Evolutionary conservation across 1,140 invertebrate genomes (phyloP).

Genomic region (Saccostrea glomerata): DNA sequence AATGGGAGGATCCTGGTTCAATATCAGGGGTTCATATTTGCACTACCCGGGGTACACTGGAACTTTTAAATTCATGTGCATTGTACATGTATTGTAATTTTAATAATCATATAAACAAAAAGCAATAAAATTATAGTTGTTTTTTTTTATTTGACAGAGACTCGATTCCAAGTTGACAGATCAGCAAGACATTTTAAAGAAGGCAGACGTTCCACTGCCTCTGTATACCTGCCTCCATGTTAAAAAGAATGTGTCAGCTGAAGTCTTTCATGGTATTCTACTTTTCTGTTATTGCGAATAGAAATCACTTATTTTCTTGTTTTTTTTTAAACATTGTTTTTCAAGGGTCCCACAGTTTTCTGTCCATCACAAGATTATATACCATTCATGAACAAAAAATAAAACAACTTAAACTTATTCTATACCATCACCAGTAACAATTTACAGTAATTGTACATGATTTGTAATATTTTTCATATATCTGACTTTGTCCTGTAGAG

Average conservation of each 20-base stretch:
- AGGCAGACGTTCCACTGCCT: slow-evolving; percentile 78
- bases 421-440: too few relatives aligned
- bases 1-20: too few relatives aligned
- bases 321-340: too few relatives aligned
- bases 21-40: too few relatives aligned
- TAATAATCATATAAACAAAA: too few relatives aligned
- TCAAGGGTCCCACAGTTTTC: too few relatives aligned
- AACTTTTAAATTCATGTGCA: too few relatives aligned
- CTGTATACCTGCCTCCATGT: slow-evolving; percentile 81
- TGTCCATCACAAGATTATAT: too few relatives aligned
- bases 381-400: too few relatives aligned
- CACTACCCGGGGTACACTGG: too few relatives aligned
- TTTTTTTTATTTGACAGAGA: slow-evolving; percentile 67
- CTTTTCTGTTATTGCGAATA: neutral
- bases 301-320: neutral
- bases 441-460: neutral
- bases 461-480: neutral
- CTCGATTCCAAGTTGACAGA: slow-evolving; percentile 75
- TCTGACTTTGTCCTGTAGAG: slow-evolving; percentile 69
- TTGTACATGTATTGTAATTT: too few relatives aligned
- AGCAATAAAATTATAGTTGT: neutral
- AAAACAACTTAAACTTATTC: too few relatives aligned
- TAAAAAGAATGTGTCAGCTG: slow-evolving; percentile 79
- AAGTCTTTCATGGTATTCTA: slow-evolving; percentile 78
- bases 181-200: slow-evolving; percentile 72